Evolutionary conservation across 2,888 invertebrate species (phyloP), one percentile per base, ranked within the genome.

Genomic region (Eupelmus urozonus): DNA sequence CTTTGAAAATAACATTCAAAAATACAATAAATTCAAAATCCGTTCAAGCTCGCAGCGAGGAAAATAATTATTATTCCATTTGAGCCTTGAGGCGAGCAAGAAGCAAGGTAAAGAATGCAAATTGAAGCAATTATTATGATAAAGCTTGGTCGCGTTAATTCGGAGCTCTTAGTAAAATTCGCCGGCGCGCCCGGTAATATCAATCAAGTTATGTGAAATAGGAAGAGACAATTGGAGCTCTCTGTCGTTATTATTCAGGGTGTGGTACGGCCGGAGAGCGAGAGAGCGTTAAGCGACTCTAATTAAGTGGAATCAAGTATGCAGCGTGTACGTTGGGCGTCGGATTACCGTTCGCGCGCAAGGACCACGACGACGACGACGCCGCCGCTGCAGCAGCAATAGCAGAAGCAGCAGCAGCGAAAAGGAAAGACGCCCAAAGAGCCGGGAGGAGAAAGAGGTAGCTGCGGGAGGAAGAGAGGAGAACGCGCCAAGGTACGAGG

Each of bases 281-380:
- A 80, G 76, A 77, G 78, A 82, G 80, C 81, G 84, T 82, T 85
- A 83, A 85, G 83, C 82, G 83, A 81, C 80, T 85, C 85, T 85
- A 88, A 87, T 88, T 86, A 86, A 87, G 85, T 85, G 84, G 84
- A 86, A 87, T 87, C 87, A 85, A 85, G 85, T 85, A 85, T 85
- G 83, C 84, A 83, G 78, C 81, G 77, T 81, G 81, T 83, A 81
- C 81, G 79, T 79, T 67, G 81, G 82, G 82, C 85, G 80, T 81
- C 81, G 85, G 83, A 86, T 85, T 85, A 85, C 82, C 81, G 81
- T 80, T 84, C 80, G 76, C 78, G 25, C 65, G 69, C 76, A 80
- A 69, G 73, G 60, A 74, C 76, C 59, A 69, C 69, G 66, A 67
- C 72, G 69, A 75, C 62, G 63, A n/a, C n/a, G n/a, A 27, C 29